Conservation (phyloP, 2,797 vertebrate genomes). For the Macrochelys suwanniensis region DNA sequence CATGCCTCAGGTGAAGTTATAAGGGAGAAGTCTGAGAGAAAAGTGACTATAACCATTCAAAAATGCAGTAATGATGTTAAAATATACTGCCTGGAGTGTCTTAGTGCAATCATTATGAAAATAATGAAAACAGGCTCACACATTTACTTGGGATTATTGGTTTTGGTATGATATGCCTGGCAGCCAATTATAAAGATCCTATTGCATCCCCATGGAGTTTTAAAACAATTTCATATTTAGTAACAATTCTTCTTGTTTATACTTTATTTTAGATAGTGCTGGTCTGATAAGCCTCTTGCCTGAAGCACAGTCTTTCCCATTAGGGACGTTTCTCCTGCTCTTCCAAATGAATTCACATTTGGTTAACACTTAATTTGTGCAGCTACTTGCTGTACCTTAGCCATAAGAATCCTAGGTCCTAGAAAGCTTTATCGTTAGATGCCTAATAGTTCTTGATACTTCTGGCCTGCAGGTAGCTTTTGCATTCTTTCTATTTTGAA, state of each 20-base stretch:
- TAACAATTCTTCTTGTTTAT: constrained; percentile 22
- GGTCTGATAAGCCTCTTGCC: background rate
- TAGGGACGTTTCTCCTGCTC: constrained; percentile 8
- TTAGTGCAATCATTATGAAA: constrained; percentile 43
- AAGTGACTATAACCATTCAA: constrained; percentile 8
- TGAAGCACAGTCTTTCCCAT: background rate
- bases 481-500: background rate
- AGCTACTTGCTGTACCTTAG: background rate
- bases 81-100: background rate
- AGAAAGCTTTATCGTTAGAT: background rate
- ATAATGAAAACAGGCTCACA: constrained; percentile 27
- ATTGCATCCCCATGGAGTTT: constrained; percentile 4
- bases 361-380: background rate
- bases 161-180: constrained; percentile 19
- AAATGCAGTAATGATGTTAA: constrained; percentile 31
- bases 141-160: constrained; percentile 10
- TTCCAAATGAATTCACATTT: constrained; percentile 17
- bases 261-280: background rate
- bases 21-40: constrained; percentile 25
- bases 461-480: background rate
- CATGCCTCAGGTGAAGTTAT: constrained; percentile 17
- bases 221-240: constrained; percentile 38
- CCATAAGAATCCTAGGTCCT: background rate
- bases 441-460: background rate
- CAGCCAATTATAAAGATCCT: constrained; percentile 58